Conservation (phyloP, 2,113 vertebrate species). For the Puntigrus tetrazona region DNA sequence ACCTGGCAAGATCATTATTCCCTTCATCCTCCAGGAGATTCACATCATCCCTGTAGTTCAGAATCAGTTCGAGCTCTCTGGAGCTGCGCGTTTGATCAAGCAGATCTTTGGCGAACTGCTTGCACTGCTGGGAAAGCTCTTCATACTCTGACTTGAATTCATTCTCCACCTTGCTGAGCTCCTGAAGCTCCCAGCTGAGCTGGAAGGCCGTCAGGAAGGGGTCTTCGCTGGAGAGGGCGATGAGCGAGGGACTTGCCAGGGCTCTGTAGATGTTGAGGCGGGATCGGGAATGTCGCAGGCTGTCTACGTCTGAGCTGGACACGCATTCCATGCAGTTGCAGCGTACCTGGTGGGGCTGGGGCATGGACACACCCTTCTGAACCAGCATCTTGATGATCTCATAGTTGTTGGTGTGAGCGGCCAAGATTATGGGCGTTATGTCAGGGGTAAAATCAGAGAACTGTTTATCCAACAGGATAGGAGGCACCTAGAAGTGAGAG, state of each 20-base stretch:
- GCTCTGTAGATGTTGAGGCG: constrained; percentile 97
- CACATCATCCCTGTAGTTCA: constrained; percentile 92
- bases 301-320: constrained; percentile 96
- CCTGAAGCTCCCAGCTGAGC: constrained; percentile 96
- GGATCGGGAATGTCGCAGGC: constrained; percentile 93
- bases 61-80: constrained; percentile 95
- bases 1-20: constrained; percentile 89
- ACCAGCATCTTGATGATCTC: constrained; percentile 98
- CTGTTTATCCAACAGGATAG: constrained; percentile 94
- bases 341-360: constrained; percentile 93
- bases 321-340: constrained; percentile 98
- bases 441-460: constrained; percentile 99
- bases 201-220: constrained; percentile 97
- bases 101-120: constrained; percentile 97
- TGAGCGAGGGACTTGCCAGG: constrained; percentile 90
- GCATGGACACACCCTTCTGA: constrained; percentile 94
- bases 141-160: constrained; percentile 98
- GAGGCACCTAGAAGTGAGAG: constrained; percentile 82
- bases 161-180: constrained; percentile 97
- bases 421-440: constrained; percentile 97
- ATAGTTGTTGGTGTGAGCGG: constrained; percentile 98
- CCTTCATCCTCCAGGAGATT: constrained; percentile 88
- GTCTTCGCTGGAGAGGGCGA: constrained; percentile 95
- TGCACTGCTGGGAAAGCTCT: constrained; percentile 93
- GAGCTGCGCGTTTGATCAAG: constrained; percentile 97